These are phyloP conservation scores for Nestor notabilis DNA, from an alignment of 2,113 vertebrate species.

Conservation along the genomic window DNA sequence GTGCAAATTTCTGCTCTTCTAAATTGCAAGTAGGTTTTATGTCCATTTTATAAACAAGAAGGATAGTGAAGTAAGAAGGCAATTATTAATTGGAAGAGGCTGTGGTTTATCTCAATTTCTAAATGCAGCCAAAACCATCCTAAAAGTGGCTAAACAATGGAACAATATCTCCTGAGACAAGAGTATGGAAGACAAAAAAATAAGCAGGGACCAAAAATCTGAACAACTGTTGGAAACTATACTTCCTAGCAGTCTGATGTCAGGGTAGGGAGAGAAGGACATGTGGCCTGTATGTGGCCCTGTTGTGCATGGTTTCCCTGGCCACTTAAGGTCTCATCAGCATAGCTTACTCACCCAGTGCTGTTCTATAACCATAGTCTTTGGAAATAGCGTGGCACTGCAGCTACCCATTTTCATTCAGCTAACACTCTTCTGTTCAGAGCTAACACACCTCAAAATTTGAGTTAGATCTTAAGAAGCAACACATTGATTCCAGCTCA, in stretches of 20 bases:
- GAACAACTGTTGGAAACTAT: neutral
- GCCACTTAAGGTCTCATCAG: accelerated
- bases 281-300: accelerated
- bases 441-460: neutral
- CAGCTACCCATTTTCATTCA: neutral
- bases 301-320: neutral
- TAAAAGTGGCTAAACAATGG: neutral
- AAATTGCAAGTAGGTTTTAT: neutral
- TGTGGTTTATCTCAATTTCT: neutral
- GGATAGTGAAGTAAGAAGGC: neutral
- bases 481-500: neutral
- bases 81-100: neutral
- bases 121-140: neutral
- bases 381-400: neutral
- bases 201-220: neutral
- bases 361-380: neutral
- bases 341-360: neutral
- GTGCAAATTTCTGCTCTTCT: neutral
- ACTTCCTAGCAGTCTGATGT: neutral
- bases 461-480: neutral
- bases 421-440: neutral
- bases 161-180: neutral
- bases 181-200: neutral
- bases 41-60: neutral
- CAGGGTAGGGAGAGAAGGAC: neutral